A percentile compares a stretch with the other conserved stretches of the same genome.
Conservation (phyloP, 2,113 vertebrate species). For the Vulpes vulpes region DNA sequence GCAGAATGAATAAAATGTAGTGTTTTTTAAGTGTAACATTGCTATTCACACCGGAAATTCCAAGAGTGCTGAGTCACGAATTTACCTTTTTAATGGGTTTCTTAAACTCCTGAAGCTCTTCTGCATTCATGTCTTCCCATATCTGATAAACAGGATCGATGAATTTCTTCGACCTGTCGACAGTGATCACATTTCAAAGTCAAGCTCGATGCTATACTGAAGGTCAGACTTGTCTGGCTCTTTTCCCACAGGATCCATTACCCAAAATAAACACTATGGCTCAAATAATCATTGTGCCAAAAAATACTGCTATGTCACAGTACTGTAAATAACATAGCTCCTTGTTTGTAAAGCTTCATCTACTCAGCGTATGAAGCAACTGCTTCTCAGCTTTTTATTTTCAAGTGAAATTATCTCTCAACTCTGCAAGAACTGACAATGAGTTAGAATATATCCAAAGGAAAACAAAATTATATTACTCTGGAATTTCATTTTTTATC, state of each 20-base stretch:
- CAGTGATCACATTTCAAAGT: slow-evolving; percentile 50
- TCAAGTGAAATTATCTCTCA: background rate
- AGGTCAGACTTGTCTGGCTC: background rate
- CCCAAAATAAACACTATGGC: background rate
- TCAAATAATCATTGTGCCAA: background rate
- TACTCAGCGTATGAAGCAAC: background rate
- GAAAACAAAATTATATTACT: background rate
- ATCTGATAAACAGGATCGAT: slow-evolving; percentile 94
- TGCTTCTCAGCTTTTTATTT: background rate
- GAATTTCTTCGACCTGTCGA: slow-evolving; percentile 92
- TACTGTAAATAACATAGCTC: background rate
- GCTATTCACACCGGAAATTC: background rate
- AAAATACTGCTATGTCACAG: background rate
- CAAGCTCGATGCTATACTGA: background rate
- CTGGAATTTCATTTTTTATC: background rate
- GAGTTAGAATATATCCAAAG: background rate
- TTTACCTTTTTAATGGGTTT: slow-evolving; percentile 88
- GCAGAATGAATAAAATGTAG: background rate
- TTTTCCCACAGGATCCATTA: background rate
- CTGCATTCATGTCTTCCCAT: slow-evolving; percentile 93
- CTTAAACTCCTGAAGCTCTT: slow-evolving; percentile 87
- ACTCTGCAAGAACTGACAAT: background rate
- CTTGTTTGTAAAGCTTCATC: background rate
- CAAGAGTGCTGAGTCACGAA: background rate
- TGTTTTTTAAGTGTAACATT: background rate